Evolutionary conservation across 2,113 vertebrate genomes (phyloP), one percentile per base, ranked within the genome.

Genomic region (Opisthocomus hoazin): DNA sequence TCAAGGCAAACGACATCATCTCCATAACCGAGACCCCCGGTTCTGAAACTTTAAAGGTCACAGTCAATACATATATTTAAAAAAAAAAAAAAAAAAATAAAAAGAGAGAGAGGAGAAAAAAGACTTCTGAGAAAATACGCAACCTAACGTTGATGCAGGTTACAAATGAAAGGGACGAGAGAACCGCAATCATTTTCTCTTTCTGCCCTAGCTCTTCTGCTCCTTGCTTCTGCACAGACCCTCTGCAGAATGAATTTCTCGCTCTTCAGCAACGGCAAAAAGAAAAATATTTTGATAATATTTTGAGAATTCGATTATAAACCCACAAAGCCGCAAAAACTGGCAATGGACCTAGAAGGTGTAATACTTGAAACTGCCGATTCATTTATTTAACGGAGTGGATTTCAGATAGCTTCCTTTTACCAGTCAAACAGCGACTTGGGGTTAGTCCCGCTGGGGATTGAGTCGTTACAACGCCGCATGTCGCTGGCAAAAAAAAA

Each of bases 241-340:
- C 60, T 56, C 46, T 3, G 1, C 39, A 63, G 64, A 92, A 90
- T 8, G 0, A 58, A 87, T 53, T 57, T 81, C 76, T 95, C 22
- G 5, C 50, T 94, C 75, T 77, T 89, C 90, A 73, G 56, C 61
- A 93, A 61, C 51, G 82, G 73, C 45, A 96, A 79, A 69, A 94
- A 92, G 74, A 85, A 94, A 95, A 96, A 94, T 89, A 97, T 94
- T 97, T 93, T 96, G 45, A 94, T 93, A 97, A 95, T 95, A 95
- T 85, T 94, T 96, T 94, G 66, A 94, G 91, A 96, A 96, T 91
- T 90, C 6, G 1, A 94, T 91, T 94, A 89, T 95, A 95, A 96
- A 96, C 84, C 92, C 96, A 96, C 96, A 97, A 96, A 96, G 91
- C 95, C 95, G 94, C 96, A 96, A 96, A 96, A 95, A 90, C 74